phyloP scores from a whole-genome alignment of 2,113 vertebrate genomes.

The Bostrychus sinensis region DNA sequence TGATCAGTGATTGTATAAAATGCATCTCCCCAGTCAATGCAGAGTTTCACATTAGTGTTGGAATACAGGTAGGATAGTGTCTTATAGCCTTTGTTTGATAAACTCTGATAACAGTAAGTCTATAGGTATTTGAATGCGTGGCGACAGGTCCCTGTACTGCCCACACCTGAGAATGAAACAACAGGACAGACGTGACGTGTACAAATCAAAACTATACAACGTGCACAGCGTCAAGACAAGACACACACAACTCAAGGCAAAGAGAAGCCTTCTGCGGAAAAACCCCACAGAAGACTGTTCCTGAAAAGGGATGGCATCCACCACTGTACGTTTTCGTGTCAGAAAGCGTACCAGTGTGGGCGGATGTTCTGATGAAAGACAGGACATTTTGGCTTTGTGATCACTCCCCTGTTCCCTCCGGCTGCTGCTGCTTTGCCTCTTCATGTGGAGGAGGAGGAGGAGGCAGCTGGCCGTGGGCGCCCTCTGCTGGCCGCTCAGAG shows the following conservation, averaged over 20 bases:
- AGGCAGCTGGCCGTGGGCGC: constrained; percentile 37
- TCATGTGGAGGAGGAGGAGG: constrained; percentile 13
- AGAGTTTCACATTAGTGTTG: constrained; percentile 17
- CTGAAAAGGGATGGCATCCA: constrained; percentile 62
- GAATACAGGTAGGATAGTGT: constrained; percentile 19
- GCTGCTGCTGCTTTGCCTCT: constrained; percentile 29
- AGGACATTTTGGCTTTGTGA: constrained; percentile 48
- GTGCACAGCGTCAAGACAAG: constrained; percentile 44
- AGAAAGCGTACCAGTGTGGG: constrained; percentile 48
- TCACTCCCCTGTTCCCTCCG: constrained; percentile 62
- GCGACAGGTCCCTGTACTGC: constrained; percentile 63
- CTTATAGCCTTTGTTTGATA: too few relatives aligned
- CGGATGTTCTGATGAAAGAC: constrained; percentile 60
- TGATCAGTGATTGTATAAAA: constrained; percentile 11
- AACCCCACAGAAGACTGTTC: constrained; percentile 49
- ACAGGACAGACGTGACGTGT: constrained; percentile 22
- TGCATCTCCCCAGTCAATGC: constrained; percentile 9
- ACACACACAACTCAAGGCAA: constrained; percentile 64
- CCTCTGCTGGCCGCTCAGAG: constrained; percentile 57
- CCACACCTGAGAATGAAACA: constrained; percentile 66
- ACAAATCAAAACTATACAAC: constrained; percentile 38
- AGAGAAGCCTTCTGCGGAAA: constrained; percentile 48
- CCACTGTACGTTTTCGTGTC: constrained; percentile 43
- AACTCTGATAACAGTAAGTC: too few relatives aligned
- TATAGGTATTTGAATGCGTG: constrained; percentile 35